These are phyloP conservation scores for Coreius guichenoti DNA, from an alignment of 2,797 vertebrate genomes.

Conservation along the genomic window DNA sequence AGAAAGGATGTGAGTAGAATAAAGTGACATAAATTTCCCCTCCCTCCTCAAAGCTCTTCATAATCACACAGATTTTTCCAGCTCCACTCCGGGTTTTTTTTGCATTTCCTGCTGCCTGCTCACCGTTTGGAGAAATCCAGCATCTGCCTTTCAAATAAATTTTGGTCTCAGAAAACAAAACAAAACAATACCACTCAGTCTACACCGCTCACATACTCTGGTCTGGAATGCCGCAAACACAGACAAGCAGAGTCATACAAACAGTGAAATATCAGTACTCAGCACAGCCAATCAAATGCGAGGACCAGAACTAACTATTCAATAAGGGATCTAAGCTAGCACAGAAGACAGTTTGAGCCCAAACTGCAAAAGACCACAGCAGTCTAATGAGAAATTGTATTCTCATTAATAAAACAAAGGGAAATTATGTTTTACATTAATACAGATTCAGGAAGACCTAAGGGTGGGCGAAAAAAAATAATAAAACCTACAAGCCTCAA, in stretches of 20 bases:
- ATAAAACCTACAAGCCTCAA: conserved; percentile 32
- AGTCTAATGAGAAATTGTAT: conserved; percentile 16
- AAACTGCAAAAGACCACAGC: not conserved
- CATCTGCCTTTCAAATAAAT: not conserved
- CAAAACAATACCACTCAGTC: not conserved
- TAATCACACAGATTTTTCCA: not conserved
- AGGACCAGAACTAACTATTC: not conserved
- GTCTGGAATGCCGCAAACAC: not conserved
- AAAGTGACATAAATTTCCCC: not conserved
- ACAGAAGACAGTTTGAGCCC: conserved; percentile 2
- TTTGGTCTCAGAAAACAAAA: not conserved
- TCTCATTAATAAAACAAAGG: conserved; percentile 35
- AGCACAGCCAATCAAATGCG: not conserved
- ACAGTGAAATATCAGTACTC: conserved; percentile 14
- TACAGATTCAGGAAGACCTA: conserved; percentile 53
- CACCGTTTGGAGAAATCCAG: not conserved
- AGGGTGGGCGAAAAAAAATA: conserved; percentile 21
- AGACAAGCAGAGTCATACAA: not conserved
- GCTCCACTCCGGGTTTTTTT: not conserved
- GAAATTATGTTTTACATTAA: conserved; percentile 30
- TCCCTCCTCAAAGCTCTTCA: not conserved
- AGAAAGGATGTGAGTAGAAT: not conserved
- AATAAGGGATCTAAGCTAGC: conserved; percentile 1
- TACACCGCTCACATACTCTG: not conserved
- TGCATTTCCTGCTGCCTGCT: not conserved